phyloP scores from a whole-genome alignment of 2,888 invertebrate genomes.

The Clostera curtula region DNA sequence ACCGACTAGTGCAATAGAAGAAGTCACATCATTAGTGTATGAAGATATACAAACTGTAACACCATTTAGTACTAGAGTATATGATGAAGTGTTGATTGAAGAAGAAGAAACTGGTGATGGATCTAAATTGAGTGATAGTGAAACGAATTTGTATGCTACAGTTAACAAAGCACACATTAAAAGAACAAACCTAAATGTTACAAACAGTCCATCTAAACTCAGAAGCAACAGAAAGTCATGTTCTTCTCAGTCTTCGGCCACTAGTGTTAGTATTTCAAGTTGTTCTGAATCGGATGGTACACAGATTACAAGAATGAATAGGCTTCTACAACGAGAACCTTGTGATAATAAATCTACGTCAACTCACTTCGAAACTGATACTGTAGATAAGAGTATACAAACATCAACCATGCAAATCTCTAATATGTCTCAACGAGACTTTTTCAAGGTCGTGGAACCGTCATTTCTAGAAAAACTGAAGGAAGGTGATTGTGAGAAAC shows the following conservation, averaged over 20 bases:
- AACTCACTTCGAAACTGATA: conserved; percentile 70
- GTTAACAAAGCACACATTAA: conserved; percentile 62
- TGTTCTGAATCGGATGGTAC: conserved; percentile 73
- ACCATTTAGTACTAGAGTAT: conserved; percentile 55
- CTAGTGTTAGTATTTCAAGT: conserved; percentile 70
- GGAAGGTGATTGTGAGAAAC: conserved; percentile 79
- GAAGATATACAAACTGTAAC: conserved; percentile 53
- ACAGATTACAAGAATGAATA: conserved; percentile 67
- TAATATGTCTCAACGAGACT: conserved; percentile 54
- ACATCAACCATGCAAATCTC: conserved; percentile 74
- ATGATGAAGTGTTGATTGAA: conserved; percentile 62
- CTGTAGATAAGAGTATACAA: conserved; percentile 84
- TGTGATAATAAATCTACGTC: conserved; percentile 65
- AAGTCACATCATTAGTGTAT: conserved; percentile 48
- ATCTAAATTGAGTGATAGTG: conserved; percentile 55
- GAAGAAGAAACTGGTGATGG: conserved; percentile 64
- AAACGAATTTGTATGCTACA: conserved; percentile 62
- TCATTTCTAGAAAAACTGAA: conserved; percentile 82
- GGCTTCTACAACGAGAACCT: conserved; percentile 47
- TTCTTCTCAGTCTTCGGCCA: conserved; percentile 67
- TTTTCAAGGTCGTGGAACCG: conserved; percentile 78
- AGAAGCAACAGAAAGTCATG: conserved; percentile 57
- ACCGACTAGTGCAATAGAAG: conserved; percentile 69
- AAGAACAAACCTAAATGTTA: conserved; percentile 70
- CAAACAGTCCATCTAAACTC: conserved; percentile 62